Conservation (phyloP, 2,888 invertebrate species). For the Palloptera scutellata region DNA sequence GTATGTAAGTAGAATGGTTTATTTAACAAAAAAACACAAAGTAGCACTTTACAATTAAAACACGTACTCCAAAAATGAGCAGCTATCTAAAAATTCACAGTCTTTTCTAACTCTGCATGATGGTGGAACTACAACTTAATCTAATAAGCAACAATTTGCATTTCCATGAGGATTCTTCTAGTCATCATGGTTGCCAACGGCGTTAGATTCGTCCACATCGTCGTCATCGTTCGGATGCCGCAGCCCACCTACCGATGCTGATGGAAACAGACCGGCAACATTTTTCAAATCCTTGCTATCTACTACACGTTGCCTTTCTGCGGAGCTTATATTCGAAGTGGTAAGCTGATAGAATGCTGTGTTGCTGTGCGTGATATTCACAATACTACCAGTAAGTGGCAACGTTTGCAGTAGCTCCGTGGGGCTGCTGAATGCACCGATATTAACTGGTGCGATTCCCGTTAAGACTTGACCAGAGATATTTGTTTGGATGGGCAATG, state of each 20-base stretch:
- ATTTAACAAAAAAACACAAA: constrained; percentile 35
- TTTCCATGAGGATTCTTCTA: neutral
- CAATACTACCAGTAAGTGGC: constrained; percentile 62
- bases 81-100: constrained; percentile 17
- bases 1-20: constrained; percentile 35
- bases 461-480: constrained; percentile 67
- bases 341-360: constrained; percentile 61
- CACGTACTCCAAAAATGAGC: too few relatives aligned
- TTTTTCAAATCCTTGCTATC: constrained; percentile 48
- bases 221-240: neutral
- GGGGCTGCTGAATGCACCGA: constrained; percentile 63
- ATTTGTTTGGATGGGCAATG: constrained; percentile 68
- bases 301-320: constrained; percentile 53
- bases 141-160: too few relatives aligned
- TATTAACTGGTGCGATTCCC: constrained; percentile 65
- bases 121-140: too few relatives aligned
- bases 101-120: constrained; percentile 19
- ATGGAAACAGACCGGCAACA: constrained; percentile 50
- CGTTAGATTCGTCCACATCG: constrained; percentile 25
- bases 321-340: constrained; percentile 51
- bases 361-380: constrained; percentile 63
- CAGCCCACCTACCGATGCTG: constrained; percentile 1
- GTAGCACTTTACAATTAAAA: constrained; percentile 13
- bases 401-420: constrained; percentile 58
- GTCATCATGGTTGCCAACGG: constrained; percentile 33